Evolutionary conservation across 1,140 invertebrate species (phyloP).

Genomic region (Stenopsyche tienmushanensis): DNA sequence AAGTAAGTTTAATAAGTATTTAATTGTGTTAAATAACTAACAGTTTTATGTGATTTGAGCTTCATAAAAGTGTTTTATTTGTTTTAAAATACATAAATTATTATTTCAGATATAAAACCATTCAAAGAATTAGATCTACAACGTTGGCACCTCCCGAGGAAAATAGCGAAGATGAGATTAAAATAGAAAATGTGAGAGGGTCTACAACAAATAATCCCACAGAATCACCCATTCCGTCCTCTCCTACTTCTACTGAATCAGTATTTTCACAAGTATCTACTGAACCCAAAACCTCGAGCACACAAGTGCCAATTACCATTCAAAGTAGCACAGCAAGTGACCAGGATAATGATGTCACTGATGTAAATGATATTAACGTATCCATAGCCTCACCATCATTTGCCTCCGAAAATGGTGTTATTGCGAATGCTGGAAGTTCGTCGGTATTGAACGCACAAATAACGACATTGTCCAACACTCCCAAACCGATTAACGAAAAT

Average conservation of each 20-base stretch:
- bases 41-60: constrained; percentile 27
- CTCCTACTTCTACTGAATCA: constrained; percentile 9
- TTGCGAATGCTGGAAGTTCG: constrained; percentile 45
- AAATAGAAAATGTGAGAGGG: constrained; percentile 40
- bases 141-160: constrained; percentile 19
- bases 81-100: constrained; percentile 14
- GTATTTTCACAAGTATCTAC: constrained; percentile 21
- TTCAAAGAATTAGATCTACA: constrained; percentile 53
- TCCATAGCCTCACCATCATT: constrained; percentile 34
- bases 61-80: neutral
- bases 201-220: constrained; percentile 36
- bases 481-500: constrained; percentile 44
- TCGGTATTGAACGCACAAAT: constrained; percentile 54
- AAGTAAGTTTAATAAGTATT: constrained; percentile 46
- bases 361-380: constrained; percentile 34
- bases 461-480: constrained; percentile 54
- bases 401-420: constrained; percentile 38
- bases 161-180: constrained; percentile 34
- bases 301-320: constrained; percentile 10
- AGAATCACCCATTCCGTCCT: constrained; percentile 19
- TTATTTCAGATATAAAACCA: constrained; percentile 52
- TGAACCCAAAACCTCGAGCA: constrained; percentile 12
- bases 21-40: too few relatives aligned
- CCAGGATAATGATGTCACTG: constrained; percentile 24
- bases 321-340: constrained; percentile 27